Evolutionary conservation across 2,888 invertebrate species (phyloP), one percentile per base, ranked within the genome.

Genomic region (Synergus gifuensis): DNA sequence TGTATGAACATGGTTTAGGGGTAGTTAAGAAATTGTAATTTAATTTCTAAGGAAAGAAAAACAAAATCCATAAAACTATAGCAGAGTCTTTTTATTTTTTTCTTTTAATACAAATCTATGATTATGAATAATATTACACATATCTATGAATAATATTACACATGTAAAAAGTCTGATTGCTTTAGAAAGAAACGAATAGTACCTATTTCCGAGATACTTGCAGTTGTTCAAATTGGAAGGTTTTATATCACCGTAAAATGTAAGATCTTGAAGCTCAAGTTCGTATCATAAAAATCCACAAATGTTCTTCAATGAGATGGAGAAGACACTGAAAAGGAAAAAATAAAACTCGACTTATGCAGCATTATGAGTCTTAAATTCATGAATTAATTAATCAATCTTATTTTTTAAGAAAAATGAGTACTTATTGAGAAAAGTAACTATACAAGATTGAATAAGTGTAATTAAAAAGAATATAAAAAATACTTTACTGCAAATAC

Each of bases 11-110:
- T 36, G 9, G 16, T 54, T 69, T 69, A 73, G 9, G 16, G 54
- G 28, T 1, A 36, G 54, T 73, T 73, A 54, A 73, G 54, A 67
- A 67, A 46, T 67, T 28, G 22, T 14, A 22, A 67, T 16, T 46
- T 14, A 46, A 28, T 46, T 14, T 67, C 22, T 67, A 18, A 46
- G 28, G 8, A 67, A 67, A 46, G 28, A 46, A 5, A 14, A 16
- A 49, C 5, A 49, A 49, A 49, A 49, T 8, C 16, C 36, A 36
- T 49, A 49, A 16, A 49, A 49, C n/a, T 49, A n/a, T 0, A n/a
- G 42, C 3, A 16, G 14, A 2, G 18, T 18, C 28, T 16, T 36
- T 36, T 36, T 36, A 5, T 8, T 8, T 44, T 44, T 44, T 44
- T 44, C 44, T 44, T 44, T 44, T 2, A 44, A 44, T 44, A 44